Evolutionary conservation across 2,113 vertebrate species (phyloP), one percentile per base, ranked within the genome.

Genomic region (Sialia sialis): DNA sequence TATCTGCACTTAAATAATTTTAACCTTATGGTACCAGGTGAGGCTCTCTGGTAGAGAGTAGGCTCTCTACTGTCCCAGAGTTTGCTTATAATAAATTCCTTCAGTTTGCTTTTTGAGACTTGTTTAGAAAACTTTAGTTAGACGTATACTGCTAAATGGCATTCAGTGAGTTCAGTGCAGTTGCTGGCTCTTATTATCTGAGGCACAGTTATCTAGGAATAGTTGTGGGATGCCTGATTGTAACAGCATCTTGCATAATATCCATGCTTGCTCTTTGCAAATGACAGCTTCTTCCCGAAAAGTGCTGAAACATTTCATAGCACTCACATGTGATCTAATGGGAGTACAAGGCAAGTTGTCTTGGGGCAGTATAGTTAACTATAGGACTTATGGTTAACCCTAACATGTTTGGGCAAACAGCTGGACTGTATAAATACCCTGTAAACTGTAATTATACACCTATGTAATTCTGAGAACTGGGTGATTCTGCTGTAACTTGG

Each of bases 231-330:
- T 68, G 44, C 8, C 55, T 43, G 41, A 48, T 51, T 63, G 8
- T 56, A 32, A 25, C 23, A 52, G 22, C 1, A 5, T 68, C 39
- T 52, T 70, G 26, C 7, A 4, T 52, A 6, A 84, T 59, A 36
- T n/a, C 55, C 8, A 1, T n/a, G 9, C 16, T 44, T 66, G 16
- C 64, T 74, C 51, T 70, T 68, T 81, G 68, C 23, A 72, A 70
- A 30, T 8, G 23, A 20, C 41, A 17, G 4, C 51, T 91, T 39
- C 15, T 80, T 86, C 38, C 54, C 43, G 41, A 46, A 60, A 80
- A 67, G 46, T 6, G 30, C 30, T 0, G 0, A 43, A 52, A 36
- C 8, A 3, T 78, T 93, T 78, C 2, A 0, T 30, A n/a, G 69
- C 17, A 6, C 51, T 58, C 9, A 3, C 6, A 4, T 2, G 4